Evolutionary conservation across 2,888 invertebrate species (phyloP), one percentile per base, ranked within the genome.

Genomic region (Drosophila demipolita): DNA sequence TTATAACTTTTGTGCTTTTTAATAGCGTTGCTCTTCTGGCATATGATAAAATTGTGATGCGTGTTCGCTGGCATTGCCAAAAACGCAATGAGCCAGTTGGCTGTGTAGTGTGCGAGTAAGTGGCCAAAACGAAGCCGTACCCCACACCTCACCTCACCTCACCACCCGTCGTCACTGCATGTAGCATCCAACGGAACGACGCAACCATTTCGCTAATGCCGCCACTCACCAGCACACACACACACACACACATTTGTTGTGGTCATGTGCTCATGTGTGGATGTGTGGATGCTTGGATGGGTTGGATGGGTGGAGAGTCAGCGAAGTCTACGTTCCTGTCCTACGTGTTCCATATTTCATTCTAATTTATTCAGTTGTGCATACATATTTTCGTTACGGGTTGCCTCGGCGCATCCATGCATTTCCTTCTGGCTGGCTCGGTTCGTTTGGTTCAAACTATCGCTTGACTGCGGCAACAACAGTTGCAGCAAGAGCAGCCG

Each of bases 311-410:
- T n/a, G 49, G 29, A 17, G 23, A 40, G 66, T 52, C 20, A 40
- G 45, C 8, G 15, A 20, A 64, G 69, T 59, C 74, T 77, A 48
- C 69, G 55, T 82, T 82, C 48, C 59, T 66, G 60, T 69, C 67
- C 84, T 86, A 86, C 86, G 89, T 86, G 89, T 87, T 88, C 87
- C 89, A 86, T 86, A 86, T 86, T 86, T 86, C 89, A 86, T 86
- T 86, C 89, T 89, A 86, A 86, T 89, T 86, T 86, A 86, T 86
- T 89, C 86, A 86, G 84, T 89, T 86, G 89, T 87, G 89, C 88
- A 86, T 86, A 83, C 86, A 86, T 86, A 86, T 88, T 86, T 86
- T 86, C 83, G 88, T 86, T 86, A 86, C 85, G 85, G 85, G 88
- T 78, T 86, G 85, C 86, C 86, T 88, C 88, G 71, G 82, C 86